Percentiles rank a stretch among this genome's conserved stretches.
phyloP scores from a whole-genome alignment of 1,140 invertebrate genomes.

The Philopotamus ludificatus region DNA sequence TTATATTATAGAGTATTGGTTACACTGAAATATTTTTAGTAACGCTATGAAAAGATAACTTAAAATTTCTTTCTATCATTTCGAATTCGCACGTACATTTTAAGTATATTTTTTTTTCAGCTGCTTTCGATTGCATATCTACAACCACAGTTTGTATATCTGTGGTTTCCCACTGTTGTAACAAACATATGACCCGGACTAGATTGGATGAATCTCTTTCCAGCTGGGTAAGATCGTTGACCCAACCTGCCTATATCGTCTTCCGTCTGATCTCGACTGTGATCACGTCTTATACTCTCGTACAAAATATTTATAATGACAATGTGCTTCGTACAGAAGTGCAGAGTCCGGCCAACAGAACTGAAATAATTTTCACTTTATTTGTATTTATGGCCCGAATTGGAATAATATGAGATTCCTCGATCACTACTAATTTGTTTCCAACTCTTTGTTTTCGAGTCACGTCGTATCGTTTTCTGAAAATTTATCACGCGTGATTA shows the following conservation, averaged over 20 bases:
- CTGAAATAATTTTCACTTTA: no score
- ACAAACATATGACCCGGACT: slow-evolving; percentile 28
- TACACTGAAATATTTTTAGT: no score
- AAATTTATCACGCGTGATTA: slow-evolving; percentile 5
- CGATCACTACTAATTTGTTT: neutral
- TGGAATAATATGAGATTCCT: neutral
- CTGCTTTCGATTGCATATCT: neutral
- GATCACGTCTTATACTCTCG: slow-evolving; percentile 2
- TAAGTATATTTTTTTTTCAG: no score
- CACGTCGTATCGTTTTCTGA: slow-evolving; percentile 1
- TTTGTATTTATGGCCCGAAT: no score
- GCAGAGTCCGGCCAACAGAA: no score
- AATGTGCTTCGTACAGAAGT: no score
- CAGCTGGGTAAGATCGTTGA: slow-evolving; percentile 20
- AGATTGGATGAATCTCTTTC: slow-evolving; percentile 23
- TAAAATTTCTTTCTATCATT: no score
- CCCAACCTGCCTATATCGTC: slow-evolving; percentile 22
- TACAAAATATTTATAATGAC: neutral
- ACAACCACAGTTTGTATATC: slow-evolving; percentile 2
- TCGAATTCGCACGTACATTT: no score
- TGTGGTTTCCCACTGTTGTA: slow-evolving; percentile 2
- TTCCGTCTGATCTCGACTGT: slow-evolving; percentile 23
- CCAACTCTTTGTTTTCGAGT: neutral
- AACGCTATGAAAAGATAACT: no score
- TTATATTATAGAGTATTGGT: no score